Conservation (phyloP, 2,797 vertebrate genomes). For the Octomys mimax region DNA sequence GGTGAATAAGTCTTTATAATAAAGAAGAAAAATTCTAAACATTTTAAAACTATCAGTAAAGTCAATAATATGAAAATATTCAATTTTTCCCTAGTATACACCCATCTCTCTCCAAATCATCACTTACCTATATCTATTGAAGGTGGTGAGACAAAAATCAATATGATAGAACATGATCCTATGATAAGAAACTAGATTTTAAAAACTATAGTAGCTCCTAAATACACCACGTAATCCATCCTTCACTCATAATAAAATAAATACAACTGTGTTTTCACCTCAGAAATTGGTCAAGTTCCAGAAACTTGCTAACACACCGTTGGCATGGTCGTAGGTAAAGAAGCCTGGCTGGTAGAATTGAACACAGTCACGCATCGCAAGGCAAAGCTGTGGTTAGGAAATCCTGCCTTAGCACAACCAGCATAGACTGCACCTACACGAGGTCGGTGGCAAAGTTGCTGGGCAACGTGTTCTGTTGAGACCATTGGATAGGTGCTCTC, state of each 20-base stretch:
- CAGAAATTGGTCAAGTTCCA: background rate
- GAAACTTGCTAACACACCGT: background rate
- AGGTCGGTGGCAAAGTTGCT: background rate
- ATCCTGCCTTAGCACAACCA: background rate
- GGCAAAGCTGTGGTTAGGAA: background rate
- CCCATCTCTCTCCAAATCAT: background rate
- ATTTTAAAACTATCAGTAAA: background rate
- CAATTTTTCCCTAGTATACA: background rate
- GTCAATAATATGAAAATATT: background rate
- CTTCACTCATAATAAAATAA: background rate
- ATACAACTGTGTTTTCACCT: background rate
- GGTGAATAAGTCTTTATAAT: background rate
- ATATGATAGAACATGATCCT: background rate
- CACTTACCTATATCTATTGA: background rate
- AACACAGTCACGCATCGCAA: background rate
- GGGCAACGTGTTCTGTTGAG: background rate
- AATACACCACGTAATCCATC: background rate
- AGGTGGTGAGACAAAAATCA: background rate
- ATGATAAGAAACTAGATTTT: background rate
- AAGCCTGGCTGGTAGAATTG: background rate
- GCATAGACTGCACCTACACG: background rate
- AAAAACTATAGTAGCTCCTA: conserved; percentile 11
- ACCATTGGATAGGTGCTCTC: background rate
- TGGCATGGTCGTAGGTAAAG: background rate
- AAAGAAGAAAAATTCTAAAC: conserved; percentile 16